Conservation (phyloP, 2,113 vertebrate genomes). For the Anolis carolinensis region DNA sequence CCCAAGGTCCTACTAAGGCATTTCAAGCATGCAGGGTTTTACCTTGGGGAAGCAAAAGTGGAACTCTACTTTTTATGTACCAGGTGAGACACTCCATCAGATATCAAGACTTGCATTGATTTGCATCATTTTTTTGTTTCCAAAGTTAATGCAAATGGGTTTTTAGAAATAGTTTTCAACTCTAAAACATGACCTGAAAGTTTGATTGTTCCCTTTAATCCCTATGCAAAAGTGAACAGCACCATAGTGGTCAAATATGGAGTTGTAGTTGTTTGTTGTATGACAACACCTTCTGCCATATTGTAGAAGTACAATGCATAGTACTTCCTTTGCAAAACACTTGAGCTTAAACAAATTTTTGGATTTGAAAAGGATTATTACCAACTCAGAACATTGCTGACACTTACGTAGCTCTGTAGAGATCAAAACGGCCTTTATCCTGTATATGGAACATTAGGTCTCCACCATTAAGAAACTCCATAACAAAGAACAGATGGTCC, state of each 20-base stretch:
- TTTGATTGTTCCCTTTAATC: no score
- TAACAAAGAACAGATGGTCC: conserved; percentile 98
- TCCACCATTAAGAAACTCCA: conserved; percentile 98
- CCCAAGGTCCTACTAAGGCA: no score
- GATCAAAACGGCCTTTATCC: conserved; percentile 97
- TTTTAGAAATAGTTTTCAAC: no score
- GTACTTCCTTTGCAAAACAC: neutral
- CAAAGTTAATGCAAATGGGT: neutral
- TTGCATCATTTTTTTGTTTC: no score
- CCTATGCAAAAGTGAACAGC: neutral
- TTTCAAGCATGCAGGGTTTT: no score
- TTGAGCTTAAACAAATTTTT: neutral
- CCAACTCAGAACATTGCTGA: fast-evolving
- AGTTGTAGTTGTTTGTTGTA: neutral
- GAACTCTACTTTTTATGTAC: no score
- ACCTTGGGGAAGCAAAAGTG: no score
- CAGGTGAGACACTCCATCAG: no score
- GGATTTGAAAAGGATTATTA: neutral
- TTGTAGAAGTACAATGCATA: neutral
- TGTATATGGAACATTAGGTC: conserved; percentile 99
- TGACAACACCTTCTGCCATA: neutral
- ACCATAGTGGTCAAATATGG: neutral
- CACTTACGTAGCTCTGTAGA: conserved; percentile 89
- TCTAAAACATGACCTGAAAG: no score
- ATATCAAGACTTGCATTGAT: neutral